These are phyloP conservation scores for Mythimna lalbum DNA, from an alignment of 2,888 invertebrate genomes.

Conservation along the genomic window DNA sequence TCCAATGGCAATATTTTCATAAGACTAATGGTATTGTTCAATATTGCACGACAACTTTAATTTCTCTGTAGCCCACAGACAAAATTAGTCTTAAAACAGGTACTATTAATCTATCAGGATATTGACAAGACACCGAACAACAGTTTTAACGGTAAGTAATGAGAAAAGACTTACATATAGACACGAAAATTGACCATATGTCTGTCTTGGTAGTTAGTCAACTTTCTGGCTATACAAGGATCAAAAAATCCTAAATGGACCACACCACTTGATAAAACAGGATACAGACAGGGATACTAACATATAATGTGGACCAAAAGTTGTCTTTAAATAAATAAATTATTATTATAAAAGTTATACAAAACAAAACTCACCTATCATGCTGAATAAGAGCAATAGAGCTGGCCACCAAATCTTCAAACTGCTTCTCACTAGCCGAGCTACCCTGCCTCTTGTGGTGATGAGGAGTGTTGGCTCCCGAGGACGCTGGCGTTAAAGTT, in stretches of 20 bases:
- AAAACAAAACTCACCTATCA: slow-evolving; percentile 85
- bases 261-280: no score
- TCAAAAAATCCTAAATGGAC: not conserved
- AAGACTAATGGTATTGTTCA: not conserved
- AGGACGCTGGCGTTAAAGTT: slow-evolving; percentile 80
- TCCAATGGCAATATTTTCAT: slow-evolving; percentile 5
- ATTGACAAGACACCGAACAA: not conserved
- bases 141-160: not conserved
- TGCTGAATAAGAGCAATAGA: slow-evolving; percentile 94
- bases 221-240: not conserved
- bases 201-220: no score
- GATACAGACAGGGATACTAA: no score
- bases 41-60: not conserved
- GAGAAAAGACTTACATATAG: not conserved
- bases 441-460: slow-evolving; percentile 87
- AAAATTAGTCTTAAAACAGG: not conserved
- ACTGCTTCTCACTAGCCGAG: slow-evolving; percentile 89
- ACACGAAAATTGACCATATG: no score
- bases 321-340: no score
- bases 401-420: slow-evolving; percentile 92
- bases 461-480: slow-evolving; percentile 83
- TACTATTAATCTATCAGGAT: not conserved
- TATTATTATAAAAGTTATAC: not conserved
- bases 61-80: not conserved
- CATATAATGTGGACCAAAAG: no score